Percentiles rank a stretch among this genome's conserved stretches.
Evolutionary conservation across 2,797 vertebrate genomes (phyloP).

Genomic region (Falco peregrinus): DNA sequence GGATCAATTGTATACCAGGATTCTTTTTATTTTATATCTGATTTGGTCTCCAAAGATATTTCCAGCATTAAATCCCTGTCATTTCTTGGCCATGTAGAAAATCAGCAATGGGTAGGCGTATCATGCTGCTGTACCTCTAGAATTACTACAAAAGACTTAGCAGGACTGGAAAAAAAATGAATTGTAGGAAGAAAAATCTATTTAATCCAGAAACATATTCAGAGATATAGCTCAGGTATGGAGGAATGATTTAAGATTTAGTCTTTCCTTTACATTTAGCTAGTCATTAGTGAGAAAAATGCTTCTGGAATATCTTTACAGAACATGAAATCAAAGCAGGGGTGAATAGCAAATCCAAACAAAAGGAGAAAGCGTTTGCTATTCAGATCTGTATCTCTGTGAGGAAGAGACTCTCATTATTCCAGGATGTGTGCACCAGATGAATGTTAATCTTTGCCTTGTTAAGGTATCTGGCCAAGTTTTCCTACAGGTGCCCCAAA

Average conservation of each 20-base stretch:
- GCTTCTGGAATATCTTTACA: constrained; percentile 7
- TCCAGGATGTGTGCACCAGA: constrained; percentile 7
- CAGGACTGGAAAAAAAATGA: background rate
- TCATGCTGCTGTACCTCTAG: background rate
- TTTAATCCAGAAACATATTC: constrained; percentile 25
- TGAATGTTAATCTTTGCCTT: constrained; percentile 58
- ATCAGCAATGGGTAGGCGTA: background rate
- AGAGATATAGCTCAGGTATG: background rate
- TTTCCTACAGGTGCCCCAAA: constrained; percentile 15
- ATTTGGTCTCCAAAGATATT: constrained; percentile 41
- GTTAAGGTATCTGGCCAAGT: constrained; percentile 16
- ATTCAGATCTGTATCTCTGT: constrained; percentile 34
- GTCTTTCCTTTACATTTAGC: constrained; percentile 25
- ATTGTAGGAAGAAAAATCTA: background rate
- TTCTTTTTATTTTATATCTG: constrained; percentile 37
- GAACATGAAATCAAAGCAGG: constrained; percentile 43
- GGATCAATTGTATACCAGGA: constrained; percentile 21
- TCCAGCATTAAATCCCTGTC: constrained; percentile 1
- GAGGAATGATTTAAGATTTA: constrained; percentile 18
- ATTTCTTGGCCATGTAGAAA: constrained; percentile 28
- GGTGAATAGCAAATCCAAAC: background rate
- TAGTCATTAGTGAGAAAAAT: constrained; percentile 26
- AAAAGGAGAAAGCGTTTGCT: background rate
- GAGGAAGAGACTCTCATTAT: constrained; percentile 24
- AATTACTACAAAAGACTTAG: constrained; percentile 32